A percentile compares a stretch with the other conserved stretches of the same genome.
phyloP scores from a whole-genome alignment of 2,888 invertebrate species.

The Caenorhabditis sp. region DNA sequence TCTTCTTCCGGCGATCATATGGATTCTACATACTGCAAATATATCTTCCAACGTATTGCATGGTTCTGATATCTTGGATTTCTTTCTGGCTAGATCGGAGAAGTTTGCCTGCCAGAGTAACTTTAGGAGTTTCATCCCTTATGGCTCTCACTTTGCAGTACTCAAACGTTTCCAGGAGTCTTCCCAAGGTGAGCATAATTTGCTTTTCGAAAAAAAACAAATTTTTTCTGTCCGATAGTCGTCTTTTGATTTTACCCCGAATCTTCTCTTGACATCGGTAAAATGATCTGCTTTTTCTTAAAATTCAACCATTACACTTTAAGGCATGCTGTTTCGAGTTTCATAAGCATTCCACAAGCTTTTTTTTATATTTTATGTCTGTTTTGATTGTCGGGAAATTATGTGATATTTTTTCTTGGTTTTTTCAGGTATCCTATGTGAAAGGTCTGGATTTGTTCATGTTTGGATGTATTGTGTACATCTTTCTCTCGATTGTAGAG shows the following conservation, averaged over 20 bases:
- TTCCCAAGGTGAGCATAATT: conserved; percentile 80
- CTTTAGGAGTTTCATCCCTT: conserved; percentile 81
- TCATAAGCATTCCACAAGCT: conserved; percentile 14
- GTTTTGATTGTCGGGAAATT: too few relatives aligned
- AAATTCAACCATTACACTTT: too few relatives aligned
- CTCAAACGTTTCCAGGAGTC: conserved; percentile 79
- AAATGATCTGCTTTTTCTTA: too few relatives aligned
- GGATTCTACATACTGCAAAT: conserved; percentile 83
- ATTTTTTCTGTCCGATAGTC: neutral
- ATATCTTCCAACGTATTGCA: conserved; percentile 83
- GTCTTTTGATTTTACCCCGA: conserved; percentile 25
- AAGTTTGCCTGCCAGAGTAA: conserved; percentile 77
- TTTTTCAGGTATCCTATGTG: conserved; percentile 80
- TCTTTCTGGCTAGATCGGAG: conserved; percentile 82
- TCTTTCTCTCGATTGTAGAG: conserved; percentile 79
- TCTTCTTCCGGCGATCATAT: conserved; percentile 80
- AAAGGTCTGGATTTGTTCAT: conserved; percentile 82
- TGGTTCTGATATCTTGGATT: conserved; percentile 83
- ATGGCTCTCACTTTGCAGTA: conserved; percentile 83
- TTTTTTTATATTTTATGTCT: neutral
- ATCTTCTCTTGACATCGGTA: conserved; percentile 56
- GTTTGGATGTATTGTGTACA: conserved; percentile 81
- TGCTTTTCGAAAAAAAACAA: neutral
- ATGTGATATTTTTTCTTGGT: too few relatives aligned
- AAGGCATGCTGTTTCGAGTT: neutral